phyloP scores from a whole-genome alignment of 1,140 invertebrate species.

The Halyomorpha halys region DNA sequence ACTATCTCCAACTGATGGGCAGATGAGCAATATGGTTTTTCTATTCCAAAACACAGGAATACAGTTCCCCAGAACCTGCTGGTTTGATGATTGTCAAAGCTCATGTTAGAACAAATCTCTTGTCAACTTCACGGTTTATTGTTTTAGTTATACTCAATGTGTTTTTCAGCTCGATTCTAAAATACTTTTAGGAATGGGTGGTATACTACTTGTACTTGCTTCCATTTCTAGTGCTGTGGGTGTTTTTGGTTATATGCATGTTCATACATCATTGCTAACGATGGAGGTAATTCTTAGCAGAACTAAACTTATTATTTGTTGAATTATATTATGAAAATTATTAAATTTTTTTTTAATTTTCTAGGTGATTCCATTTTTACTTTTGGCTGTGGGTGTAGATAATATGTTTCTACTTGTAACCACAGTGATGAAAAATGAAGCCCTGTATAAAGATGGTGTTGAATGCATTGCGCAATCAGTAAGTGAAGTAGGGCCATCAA shows the following conservation, averaged over 20 bases:
- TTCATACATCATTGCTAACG: constrained; percentile 89
- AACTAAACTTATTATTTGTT: not conserved
- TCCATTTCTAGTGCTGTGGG: constrained; percentile 87
- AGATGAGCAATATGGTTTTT: too few species aligned
- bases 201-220: constrained; percentile 82
- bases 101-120: too few species aligned
- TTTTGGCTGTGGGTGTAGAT: constrained; percentile 96
- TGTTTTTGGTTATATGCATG: constrained; percentile 76
- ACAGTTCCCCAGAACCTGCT: too few species aligned
- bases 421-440: constrained; percentile 51
- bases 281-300: constrained; percentile 56
- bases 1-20: too few species aligned
- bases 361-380: constrained; percentile 87
- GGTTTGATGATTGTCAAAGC: too few species aligned
- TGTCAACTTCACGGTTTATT: too few species aligned
- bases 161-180: constrained; percentile 71
- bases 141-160: not conserved
- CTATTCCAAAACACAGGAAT: too few species aligned
- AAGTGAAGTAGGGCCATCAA: constrained; percentile 87
- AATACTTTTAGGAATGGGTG: constrained; percentile 80
- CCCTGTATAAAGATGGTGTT: constrained; percentile 51
- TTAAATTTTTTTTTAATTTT: constrained; percentile 25
- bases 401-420: constrained; percentile 95
- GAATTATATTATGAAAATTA: not conserved
- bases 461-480: constrained; percentile 82